Base-by-base conservation (phyloP, 92 coral and sea anemone genomes). In the Epizoanthus fatuus region DNA sequence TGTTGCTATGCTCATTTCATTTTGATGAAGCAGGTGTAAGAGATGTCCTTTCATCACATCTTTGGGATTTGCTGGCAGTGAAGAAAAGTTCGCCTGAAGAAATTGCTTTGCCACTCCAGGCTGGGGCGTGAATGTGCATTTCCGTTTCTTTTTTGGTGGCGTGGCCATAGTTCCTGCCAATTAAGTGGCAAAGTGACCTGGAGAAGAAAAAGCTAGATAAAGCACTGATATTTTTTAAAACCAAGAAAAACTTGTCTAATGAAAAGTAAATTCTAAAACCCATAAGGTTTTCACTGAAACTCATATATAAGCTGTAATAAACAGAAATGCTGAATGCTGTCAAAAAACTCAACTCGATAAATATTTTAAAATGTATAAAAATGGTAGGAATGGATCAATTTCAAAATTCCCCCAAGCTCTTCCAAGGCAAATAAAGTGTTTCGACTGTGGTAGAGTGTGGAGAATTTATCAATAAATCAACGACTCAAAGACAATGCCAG, bases 251-350 rank as follows among this genome's bases (percentile, higher is more conserved):
- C 64, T 3, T 59, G 64, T 59, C 64, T 16, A 59, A 13, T 59
- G 64, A 59, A 59, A 59, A 59, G 19, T 13, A 59, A 59, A 59
- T 59, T 59, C 45, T 59, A 59, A 59, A 59, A 22, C 64, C 64
- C 64, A 59, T n/a, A 59, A 59, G 64, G 22, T 59, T 59, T 59
- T 59, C 64, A 59, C 64, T 59, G 64, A 22, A 59, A 59, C 19
- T 59, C 64, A 59, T 59, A 15, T 59, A 59, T 59, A n/a, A 59
- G 64, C 64, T 59, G 64, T 16, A 59, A 59, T 59, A 59, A 59
- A 59, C 17, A 59, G 64, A 59, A 59, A 59, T 59, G 22, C 20
- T 59, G 64, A 59, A 59, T 5, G n/a, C 64, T 15, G 20, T 22
- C 7, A 22, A 59, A 59, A 59, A 40, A 40, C 45, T 40, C 64